phyloP scores from a whole-genome alignment of 2,888 invertebrate genomes.

The Meiosimyza decipiens region DNA sequence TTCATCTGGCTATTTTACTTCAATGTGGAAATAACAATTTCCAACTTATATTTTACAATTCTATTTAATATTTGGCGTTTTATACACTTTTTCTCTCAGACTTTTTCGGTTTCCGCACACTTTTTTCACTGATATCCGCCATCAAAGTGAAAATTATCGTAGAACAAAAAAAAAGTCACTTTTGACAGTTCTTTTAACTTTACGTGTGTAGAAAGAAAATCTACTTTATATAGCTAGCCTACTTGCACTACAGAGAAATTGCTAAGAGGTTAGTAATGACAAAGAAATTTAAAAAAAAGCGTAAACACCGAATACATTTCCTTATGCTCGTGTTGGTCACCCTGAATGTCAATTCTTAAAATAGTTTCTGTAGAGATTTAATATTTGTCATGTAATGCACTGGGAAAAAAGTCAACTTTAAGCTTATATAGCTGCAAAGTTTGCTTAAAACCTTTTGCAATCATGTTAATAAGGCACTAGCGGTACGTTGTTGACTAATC shows the following conservation, averaged over 20 bases:
- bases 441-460: too few species aligned
- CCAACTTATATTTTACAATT: conserved; percentile 41
- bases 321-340: background rate
- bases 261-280: background rate
- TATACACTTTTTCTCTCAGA: conserved; percentile 50
- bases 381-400: background rate
- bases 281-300: conserved; percentile 14
- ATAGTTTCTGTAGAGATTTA: background rate
- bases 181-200: conserved; percentile 26
- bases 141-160: conserved; percentile 37
- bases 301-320: conserved; percentile 28
- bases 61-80: conserved; percentile 49
- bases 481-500: too few species aligned
- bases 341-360: conserved; percentile 4
- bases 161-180: conserved; percentile 22
- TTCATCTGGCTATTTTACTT: conserved; percentile 42
- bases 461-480: too few species aligned
- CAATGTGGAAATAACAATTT: conserved; percentile 39
- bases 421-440: too few species aligned
- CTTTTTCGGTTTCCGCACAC: conserved; percentile 53
- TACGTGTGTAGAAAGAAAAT: background rate
- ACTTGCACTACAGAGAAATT: conserved; percentile 1
- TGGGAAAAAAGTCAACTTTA: too few species aligned
- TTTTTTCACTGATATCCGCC: conserved; percentile 46
- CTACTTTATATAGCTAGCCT: background rate